phyloP scores from a whole-genome alignment of 2,797 vertebrate genomes.

The Hephaestus fuliginosus region DNA sequence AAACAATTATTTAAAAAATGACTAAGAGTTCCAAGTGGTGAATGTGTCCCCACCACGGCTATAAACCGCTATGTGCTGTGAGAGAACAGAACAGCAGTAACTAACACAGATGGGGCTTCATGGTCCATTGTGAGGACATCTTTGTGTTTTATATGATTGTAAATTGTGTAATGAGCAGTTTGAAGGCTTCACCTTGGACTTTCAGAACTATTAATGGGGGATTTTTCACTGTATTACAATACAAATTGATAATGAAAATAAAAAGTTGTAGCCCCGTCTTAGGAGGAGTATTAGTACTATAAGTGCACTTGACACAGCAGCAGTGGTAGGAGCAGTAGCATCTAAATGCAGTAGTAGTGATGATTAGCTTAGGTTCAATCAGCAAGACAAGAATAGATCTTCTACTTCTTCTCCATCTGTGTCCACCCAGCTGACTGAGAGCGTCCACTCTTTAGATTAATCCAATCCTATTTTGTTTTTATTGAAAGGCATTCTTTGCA shows the following conservation, averaged over 20 bases:
- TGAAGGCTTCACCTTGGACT: not conserved
- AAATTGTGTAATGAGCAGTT: not conserved
- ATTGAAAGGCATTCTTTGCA: no score
- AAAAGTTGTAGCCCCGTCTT: not conserved
- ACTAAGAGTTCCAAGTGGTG: not conserved
- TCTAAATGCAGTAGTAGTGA: not conserved
- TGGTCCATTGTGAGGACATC: not conserved
- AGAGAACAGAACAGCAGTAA: not conserved
- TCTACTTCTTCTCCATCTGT: no score
- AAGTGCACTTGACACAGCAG: not conserved
- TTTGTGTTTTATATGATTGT: conserved; percentile 6
- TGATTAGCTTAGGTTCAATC: no score
- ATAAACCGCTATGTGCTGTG: not conserved
- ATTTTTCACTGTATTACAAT: not conserved
- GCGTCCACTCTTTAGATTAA: no score
- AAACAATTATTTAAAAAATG: not conserved
- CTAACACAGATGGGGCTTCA: conserved; percentile 1
- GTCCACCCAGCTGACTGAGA: no score
- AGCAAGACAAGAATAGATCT: no score
- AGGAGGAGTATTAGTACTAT: not conserved
- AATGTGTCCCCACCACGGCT: not conserved
- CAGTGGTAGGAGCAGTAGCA: not conserved
- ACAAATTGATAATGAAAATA: not conserved
- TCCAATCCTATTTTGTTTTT: no score
- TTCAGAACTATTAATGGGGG: not conserved